Evolutionary conservation across 2,888 invertebrate species (phyloP).

Genomic region (Protonemura montana): DNA sequence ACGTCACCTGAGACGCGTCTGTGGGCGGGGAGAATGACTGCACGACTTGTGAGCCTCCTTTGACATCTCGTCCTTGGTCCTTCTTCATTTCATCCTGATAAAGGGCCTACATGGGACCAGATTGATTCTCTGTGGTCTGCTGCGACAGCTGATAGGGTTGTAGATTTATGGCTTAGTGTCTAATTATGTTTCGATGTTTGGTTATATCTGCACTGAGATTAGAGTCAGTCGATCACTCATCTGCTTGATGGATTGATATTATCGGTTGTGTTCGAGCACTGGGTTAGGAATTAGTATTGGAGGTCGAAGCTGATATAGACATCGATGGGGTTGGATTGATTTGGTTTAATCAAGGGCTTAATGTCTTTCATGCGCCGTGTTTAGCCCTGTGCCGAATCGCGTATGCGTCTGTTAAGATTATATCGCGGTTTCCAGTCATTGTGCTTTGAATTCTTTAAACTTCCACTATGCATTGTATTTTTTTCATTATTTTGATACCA

Average conservation of each 20-base stretch:
- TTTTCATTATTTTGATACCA: too few species aligned
- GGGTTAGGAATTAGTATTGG: background rate
- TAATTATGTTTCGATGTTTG: slow-evolving; percentile 12
- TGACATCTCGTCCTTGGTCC: background rate
- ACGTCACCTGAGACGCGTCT: background rate
- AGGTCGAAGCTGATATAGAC: background rate
- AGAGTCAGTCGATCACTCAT: background rate
- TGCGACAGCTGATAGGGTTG: slow-evolving; percentile 9
- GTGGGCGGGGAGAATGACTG: background rate
- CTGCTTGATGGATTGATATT: slow-evolving; percentile 7
- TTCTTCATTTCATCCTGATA: background rate
- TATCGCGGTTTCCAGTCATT: too few species aligned
- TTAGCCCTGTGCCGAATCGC: background rate
- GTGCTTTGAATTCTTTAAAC: too few species aligned
- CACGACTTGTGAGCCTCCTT: background rate
- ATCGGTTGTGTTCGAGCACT: background rate
- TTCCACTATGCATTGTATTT: too few species aligned
- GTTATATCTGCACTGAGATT: slow-evolving; percentile 2
- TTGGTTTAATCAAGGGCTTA: background rate
- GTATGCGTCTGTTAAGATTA: too few species aligned
- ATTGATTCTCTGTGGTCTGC: background rate
- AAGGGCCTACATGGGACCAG: background rate
- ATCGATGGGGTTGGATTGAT: background rate
- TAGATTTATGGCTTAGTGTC: slow-evolving; percentile 7
- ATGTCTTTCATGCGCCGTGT: background rate